Percentiles rank a stretch among this genome's conserved stretches.
These are phyloP conservation scores for Dryas iulia DNA, from an alignment of 1,140 invertebrate genomes.

Conservation along the genomic window DNA sequence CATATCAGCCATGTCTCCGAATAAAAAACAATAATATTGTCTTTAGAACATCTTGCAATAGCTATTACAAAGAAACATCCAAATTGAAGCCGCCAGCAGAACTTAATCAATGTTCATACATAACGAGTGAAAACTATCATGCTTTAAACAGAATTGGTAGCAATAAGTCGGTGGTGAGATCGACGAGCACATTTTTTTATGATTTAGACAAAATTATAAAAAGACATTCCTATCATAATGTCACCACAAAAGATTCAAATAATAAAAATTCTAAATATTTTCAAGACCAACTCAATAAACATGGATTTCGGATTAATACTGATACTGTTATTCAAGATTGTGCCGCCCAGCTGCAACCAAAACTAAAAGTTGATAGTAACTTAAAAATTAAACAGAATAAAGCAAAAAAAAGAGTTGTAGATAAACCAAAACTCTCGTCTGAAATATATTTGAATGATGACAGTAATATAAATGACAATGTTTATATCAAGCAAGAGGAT, in stretches of 20 bases:
- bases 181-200: conserved; percentile 65
- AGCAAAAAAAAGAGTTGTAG: conserved; percentile 34
- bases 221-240: conserved; percentile 59
- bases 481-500: conserved; percentile 19
- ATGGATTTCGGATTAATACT: conserved; percentile 41
- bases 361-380: conserved; percentile 37
- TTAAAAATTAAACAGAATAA: conserved; percentile 41
- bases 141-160: conserved; percentile 44
- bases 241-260: conserved; percentile 34
- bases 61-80: neutral
- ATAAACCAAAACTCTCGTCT: conserved; percentile 41
- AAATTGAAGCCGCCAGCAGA: conserved; percentile 3
- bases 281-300: conserved; percentile 18
- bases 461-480: conserved; percentile 21
- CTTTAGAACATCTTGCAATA: conserved; percentile 8
- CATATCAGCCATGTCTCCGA: neutral
- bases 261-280: conserved; percentile 24
- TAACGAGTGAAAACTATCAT: conserved; percentile 60
- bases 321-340: conserved; percentile 57
- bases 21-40: conserved; percentile 2
- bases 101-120: conserved; percentile 37
- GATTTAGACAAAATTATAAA: conserved; percentile 62
- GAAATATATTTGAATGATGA: conserved; percentile 47
- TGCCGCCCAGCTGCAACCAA: conserved; percentile 47
- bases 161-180: conserved; percentile 41